Conservation (phyloP, 2,113 vertebrate species). For the Pterocles gutturalis region DNA sequence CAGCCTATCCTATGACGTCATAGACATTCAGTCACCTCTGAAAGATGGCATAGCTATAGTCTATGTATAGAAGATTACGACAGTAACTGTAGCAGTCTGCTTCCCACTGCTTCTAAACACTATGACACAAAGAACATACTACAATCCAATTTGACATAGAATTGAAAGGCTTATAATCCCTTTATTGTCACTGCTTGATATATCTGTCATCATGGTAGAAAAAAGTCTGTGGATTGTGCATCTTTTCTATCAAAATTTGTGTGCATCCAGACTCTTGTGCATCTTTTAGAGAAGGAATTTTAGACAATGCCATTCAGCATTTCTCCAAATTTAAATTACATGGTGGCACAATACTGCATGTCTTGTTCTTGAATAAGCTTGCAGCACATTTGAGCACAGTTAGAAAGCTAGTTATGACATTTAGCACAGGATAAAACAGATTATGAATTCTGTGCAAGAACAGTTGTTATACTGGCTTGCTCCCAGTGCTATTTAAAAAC, state of each 20-base stretch:
- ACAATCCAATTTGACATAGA: background rate
- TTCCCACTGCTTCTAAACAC: background rate
- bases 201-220: background rate
- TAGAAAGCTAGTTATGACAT: background rate
- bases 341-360: background rate
- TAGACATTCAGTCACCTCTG: background rate
- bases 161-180: background rate
- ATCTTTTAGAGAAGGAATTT: background rate
- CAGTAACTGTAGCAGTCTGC: background rate
- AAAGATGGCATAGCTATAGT: background rate
- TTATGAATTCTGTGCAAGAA: conserved; percentile 20
- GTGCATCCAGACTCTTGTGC: background rate
- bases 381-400: background rate
- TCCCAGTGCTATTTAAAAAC: conserved; percentile 21
- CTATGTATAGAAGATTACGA: background rate
- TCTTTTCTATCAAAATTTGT: background rate
- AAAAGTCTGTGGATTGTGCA: background rate
- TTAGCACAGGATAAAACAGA: background rate
- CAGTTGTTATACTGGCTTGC: background rate
- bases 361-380: background rate
- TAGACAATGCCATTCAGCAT: background rate
- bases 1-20: background rate
- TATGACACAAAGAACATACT: background rate
- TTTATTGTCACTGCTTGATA: background rate
- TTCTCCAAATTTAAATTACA: background rate